phyloP scores from a whole-genome alignment of 2,797 vertebrate genomes.

The Alcedo quadribrachys region DNA sequence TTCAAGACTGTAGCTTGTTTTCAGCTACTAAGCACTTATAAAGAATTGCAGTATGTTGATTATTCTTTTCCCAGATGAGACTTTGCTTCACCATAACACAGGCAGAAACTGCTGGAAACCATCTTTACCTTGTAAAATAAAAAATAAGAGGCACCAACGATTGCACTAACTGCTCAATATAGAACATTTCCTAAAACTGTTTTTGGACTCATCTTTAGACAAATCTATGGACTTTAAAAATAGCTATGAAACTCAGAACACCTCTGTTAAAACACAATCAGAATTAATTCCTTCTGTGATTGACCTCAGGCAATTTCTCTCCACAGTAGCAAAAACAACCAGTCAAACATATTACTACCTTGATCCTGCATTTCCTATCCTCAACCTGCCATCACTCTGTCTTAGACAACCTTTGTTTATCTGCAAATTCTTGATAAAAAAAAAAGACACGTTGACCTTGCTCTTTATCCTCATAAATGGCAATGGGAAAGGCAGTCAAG shows the following conservation, averaged over 20 bases:
- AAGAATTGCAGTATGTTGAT: neutral
- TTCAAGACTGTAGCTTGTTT: neutral
- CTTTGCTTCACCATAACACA: neutral
- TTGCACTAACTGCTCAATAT: neutral
- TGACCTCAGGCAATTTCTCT: constrained; percentile 16
- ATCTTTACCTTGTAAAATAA: neutral
- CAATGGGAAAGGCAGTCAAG: no score
- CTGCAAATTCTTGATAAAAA: neutral
- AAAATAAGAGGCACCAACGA: neutral
- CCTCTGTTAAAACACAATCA: neutral
- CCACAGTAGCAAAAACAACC: neutral
- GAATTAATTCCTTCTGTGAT: neutral
- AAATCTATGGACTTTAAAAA: neutral
- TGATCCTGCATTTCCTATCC: neutral
- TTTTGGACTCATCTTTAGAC: neutral
- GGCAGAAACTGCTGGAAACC: neutral
- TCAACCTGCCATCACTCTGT: neutral
- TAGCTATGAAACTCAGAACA: neutral
- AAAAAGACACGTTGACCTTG: neutral
- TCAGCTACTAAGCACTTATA: neutral
- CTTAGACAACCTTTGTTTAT: neutral
- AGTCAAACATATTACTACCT: neutral
- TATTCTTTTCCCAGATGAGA: neutral
- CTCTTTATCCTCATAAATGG: no score
- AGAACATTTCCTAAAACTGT: neutral